phyloP scores from a whole-genome alignment of 2,797 vertebrate species.

The Podarcis siculus region DNA sequence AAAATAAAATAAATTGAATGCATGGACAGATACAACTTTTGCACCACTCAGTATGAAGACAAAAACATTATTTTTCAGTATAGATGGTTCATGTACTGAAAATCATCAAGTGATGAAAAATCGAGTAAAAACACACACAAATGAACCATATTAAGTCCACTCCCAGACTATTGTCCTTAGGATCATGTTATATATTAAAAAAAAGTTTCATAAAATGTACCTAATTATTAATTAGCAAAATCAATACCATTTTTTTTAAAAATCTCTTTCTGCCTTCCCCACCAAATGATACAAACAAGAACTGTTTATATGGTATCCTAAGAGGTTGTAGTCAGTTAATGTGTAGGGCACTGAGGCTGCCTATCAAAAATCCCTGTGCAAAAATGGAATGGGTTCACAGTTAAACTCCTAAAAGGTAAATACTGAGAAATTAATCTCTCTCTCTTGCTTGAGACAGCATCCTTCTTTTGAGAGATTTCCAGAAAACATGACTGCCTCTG shows the following conservation, averaged over 20 bases:
- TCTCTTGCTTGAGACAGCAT: background rate
- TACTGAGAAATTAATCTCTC: conserved; percentile 33
- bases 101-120: background rate
- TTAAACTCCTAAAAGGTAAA: conserved; percentile 21
- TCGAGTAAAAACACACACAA: background rate
- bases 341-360: background rate
- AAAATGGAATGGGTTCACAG: background rate
- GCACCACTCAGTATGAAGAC: background rate
- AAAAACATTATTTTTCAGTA: background rate
- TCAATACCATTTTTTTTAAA: background rate
- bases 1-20: background rate
- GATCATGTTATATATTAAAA: background rate
- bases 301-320: background rate
- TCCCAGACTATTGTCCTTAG: background rate
- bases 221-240: background rate
- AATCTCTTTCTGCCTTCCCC: background rate
- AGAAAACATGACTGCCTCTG: conserved; percentile 26
- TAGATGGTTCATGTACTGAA: background rate
- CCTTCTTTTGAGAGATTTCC: conserved; percentile 31
- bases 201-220: background rate
- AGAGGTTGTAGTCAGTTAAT: background rate
- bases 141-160: too few relatives aligned
- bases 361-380: background rate
- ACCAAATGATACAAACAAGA: background rate
- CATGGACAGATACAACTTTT: background rate